A percentile compares a stretch with the other conserved stretches of the same genome.
phyloP scores from a whole-genome alignment of 92 coral and sea anemone genomes.

The Meandrina meandrites region DNA sequence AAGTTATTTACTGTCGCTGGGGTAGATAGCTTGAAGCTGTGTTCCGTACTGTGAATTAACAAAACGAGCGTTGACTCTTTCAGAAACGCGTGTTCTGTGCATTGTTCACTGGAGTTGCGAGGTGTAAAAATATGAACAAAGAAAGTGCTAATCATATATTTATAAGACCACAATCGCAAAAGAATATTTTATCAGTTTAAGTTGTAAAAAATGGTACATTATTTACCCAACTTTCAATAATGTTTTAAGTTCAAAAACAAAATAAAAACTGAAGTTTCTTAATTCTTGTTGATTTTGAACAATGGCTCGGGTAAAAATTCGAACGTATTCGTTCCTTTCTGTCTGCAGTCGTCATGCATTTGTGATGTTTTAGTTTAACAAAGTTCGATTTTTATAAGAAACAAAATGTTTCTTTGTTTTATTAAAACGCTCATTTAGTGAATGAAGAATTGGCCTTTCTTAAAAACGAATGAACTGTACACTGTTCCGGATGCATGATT shows the following conservation, averaged over 20 bases:
- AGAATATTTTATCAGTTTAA: too few species aligned
- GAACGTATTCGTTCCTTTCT: neutral
- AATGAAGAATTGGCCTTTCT: neutral
- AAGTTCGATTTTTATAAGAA: neutral
- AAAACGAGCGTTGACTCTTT: neutral
- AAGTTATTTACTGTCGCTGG: neutral
- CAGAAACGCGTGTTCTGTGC: neutral
- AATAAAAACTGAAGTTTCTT: neutral
- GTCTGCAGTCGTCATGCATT: too few species aligned
- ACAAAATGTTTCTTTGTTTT: conserved; percentile 10
- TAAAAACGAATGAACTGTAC: neutral
- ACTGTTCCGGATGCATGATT: neutral
- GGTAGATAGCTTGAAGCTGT: conserved; percentile 10
- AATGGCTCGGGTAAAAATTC: neutral
- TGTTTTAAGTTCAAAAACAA: too few species aligned
- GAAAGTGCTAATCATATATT: neutral
- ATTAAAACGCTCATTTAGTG: neutral
- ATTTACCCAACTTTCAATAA: neutral
- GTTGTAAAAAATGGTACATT: neutral
- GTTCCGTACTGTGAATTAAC: neutral
- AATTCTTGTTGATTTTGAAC: neutral
- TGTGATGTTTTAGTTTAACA: too few species aligned
- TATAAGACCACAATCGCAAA: neutral
- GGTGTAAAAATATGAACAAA: conserved; percentile 2
- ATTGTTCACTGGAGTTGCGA: neutral